phyloP scores from a whole-genome alignment of 2,797 vertebrate species.

The Adelosebastes latens region DNA sequence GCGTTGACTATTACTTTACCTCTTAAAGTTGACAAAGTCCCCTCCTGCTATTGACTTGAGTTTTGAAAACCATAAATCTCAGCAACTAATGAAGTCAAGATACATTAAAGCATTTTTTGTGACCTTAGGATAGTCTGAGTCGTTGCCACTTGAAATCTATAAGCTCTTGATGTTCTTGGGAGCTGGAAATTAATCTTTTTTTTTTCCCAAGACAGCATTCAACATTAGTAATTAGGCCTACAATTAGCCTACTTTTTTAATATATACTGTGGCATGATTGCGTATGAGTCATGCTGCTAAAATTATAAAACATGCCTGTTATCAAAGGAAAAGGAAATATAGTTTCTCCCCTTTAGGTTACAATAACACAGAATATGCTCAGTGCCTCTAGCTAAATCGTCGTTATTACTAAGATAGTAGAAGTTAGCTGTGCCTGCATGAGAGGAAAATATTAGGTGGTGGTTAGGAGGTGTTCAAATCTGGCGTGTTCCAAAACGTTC shows the following conservation, averaged over 20 bases:
- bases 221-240: conserved; percentile 39
- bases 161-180: conserved; percentile 10
- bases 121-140: neutral
- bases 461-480: neutral
- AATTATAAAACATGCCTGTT: neutral
- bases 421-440: neutral
- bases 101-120: neutral
- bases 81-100: neutral
- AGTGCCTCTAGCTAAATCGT: neutral
- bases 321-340: neutral
- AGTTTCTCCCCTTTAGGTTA: neutral
- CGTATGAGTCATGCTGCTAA: neutral
- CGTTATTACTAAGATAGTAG: neutral
- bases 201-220: neutral
- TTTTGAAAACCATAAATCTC: neutral
- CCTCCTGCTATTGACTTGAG: neutral
- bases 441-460: neutral
- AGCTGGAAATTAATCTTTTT: conserved; percentile 10
- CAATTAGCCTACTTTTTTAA: conserved; percentile 46
- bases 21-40: neutral
- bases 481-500: neutral
- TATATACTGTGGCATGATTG: neutral
- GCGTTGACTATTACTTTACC: neutral
- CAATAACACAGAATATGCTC: neutral
- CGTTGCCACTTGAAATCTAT: conserved; percentile 2